Evolutionary conservation across 23 tunicate genomes (phyloP), one percentile per base, ranked within the genome.

Genomic region (Styela plicata): DNA sequence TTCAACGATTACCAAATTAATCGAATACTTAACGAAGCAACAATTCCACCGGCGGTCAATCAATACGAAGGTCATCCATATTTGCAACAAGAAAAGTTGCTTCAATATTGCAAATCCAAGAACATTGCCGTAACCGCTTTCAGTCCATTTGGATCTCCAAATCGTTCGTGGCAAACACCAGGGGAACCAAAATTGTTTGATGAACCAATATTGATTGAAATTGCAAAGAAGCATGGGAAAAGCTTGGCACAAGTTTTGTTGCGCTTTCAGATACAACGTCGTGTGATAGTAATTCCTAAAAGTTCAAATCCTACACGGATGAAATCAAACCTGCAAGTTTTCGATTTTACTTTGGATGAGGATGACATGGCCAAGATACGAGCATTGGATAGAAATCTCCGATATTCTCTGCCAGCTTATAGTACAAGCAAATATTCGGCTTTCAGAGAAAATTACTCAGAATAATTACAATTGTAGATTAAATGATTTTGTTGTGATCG

Each of bases 1-100:
- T 86, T 86, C 34, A 86, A 86, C 36, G 35, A 27, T 2, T 82
- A 44, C 27, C 90, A 86, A 53, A 33, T 86, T 30, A 70, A 86
- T 19, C 69, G 82, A 19, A 24, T 86, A 20, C 26, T 73, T 17
- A 30, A 73, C 22, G 57, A 82, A 2, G 52, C 71, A 26, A 33
- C 31, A 5, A 82, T 86, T 7, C 57, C 35, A 7, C 90, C 90
- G 18, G 90, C 74, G 10, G 86, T 82, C 16, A 82, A 86, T 82
- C 90, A 86, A 63, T 82, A 82, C 57, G 90, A 86, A 71, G 63
- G 33, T 35, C 86, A 86, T 32, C 86, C 90, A 16, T 86, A 86
- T 71, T 62, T 86, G 24, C 10, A 3, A 3, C 81, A 76, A 44
- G 28, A 44, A 24, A 22, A 76, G 35, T 20, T 76, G 19, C 10